phyloP scores from a whole-genome alignment of 2,888 invertebrate genomes.

The Lasioglossum oenotherae region DNA sequence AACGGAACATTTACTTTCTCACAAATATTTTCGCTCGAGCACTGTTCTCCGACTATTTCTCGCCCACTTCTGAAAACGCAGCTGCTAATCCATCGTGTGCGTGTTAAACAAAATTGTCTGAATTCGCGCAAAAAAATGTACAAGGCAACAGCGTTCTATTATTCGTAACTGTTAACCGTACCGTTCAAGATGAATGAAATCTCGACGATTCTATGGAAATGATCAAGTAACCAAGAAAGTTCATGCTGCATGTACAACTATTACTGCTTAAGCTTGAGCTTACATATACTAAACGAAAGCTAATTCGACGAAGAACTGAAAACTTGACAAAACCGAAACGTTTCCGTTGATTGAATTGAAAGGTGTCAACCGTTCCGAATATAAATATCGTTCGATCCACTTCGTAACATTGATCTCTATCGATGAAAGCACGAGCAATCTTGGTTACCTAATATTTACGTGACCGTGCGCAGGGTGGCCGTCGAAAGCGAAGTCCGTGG shows the following conservation, averaged over 20 bases:
- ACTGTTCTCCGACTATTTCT: neutral
- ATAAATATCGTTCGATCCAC: neutral
- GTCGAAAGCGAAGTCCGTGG: neutral
- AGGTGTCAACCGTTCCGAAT: neutral
- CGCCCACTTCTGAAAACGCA: neutral
- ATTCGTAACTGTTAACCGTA: neutral
- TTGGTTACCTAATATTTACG: slow-evolving; percentile 2
- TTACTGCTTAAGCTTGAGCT: neutral
- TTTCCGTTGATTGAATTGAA: neutral
- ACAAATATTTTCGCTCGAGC: neutral
- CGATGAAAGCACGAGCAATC: neutral
- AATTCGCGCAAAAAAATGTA: neutral
- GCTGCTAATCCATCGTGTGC: slow-evolving; percentile 11
- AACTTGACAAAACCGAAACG: neutral
- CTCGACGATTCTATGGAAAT: neutral
- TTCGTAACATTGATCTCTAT: neutral
- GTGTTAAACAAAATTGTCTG: neutral
- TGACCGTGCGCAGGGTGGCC: neutral
- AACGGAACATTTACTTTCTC: neutral
- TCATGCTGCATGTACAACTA: neutral
- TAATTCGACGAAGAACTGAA: neutral
- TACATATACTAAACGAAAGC: neutral
- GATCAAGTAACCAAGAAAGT: neutral
- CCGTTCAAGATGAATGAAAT: neutral
- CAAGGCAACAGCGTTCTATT: neutral